A percentile compares a stretch with the other conserved stretches of the same genome.
phyloP scores from a whole-genome alignment of 1,140 invertebrate species.

The Lordiphosa clarofinis region DNA sequence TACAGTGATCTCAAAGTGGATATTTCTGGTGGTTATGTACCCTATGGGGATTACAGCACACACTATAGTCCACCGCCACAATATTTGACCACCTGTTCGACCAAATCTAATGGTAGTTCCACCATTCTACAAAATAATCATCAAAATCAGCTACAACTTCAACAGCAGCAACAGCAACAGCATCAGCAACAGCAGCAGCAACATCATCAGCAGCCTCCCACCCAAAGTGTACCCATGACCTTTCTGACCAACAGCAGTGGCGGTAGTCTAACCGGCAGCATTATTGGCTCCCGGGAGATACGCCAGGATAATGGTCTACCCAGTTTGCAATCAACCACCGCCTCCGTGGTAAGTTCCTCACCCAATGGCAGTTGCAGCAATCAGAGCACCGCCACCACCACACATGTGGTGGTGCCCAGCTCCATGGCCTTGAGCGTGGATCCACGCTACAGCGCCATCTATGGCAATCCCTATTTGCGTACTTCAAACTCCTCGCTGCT shows the following conservation, averaged over 20 bases:
- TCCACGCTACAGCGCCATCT: slow-evolving; percentile 91
- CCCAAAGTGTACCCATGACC: slow-evolving; percentile 69
- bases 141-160: slow-evolving; percentile 71
- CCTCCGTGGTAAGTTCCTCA: slow-evolving; percentile 77
- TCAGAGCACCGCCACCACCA: slow-evolving; percentile 66
- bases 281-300: slow-evolving; percentile 71
- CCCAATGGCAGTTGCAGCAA: slow-evolving; percentile 77
- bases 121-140: slow-evolving; percentile 75
- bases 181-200: slow-evolving; percentile 49
- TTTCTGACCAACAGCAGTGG: slow-evolving; percentile 69
- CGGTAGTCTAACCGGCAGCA: slow-evolving; percentile 75
- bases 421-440: slow-evolving; percentile 84
- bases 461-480: slow-evolving; percentile 92
- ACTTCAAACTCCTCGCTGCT: slow-evolving; percentile 81
- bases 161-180: slow-evolving; percentile 63
- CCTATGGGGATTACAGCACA: slow-evolving; percentile 90
- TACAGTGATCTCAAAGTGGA: slow-evolving; percentile 95
- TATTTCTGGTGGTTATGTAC: slow-evolving; percentile 92
- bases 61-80: slow-evolving; percentile 88
- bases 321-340: slow-evolving; percentile 72
- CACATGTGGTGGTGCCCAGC: slow-evolving; percentile 67
- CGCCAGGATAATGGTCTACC: slow-evolving; percentile 75
- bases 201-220: slow-evolving; percentile 28
- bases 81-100: slow-evolving; percentile 73
- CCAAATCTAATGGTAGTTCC: slow-evolving; percentile 74